Evolutionary conservation across 2,888 invertebrate genomes (phyloP), one percentile per base, ranked within the genome.

Genomic region (Troglohyphantes excavatus): DNA sequence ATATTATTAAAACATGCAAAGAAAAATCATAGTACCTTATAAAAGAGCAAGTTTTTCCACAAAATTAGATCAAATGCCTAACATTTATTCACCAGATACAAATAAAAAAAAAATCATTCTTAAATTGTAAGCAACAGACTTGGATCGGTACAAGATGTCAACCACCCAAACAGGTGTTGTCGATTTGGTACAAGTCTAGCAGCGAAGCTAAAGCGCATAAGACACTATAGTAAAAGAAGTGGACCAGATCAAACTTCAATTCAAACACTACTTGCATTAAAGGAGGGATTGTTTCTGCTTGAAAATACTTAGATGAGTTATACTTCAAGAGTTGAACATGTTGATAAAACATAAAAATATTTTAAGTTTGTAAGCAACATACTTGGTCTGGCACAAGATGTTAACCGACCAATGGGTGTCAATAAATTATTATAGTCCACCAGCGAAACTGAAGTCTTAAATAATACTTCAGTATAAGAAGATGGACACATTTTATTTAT

Each of bases 401-500:
- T 26, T 17, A 65, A 11, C 26, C 26, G 9, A 27, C 29, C 75
- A 75, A 75, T 75, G 75, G 75, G 59, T 59, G 59, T 72, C 29
- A n/a, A 1, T 17, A 27, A 33, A 29, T 75, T 75, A 13, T 19
- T 75, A 27, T 75, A n/a, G 75, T 75, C 75, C 75, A 75, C 9
- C 59, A 29, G 81, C 68, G 53, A 81, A 81, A 81, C 81, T 27
- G 21, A 21, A 27, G 63, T 0, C 11, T 9, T 19, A 68, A 0
- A 1, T 0, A 46, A 9, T 6, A 29, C 13, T 59, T 68, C 29
- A 68, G 53, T 17, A 68, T 68, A 68, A 68, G 46, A 68, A 21
- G 65, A 46, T 68, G 81, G 81, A 81, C 81, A 53, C 2, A 21
- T 33, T 33, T n/a, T n/a, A n/a, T n/a, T n/a, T n/a, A n/a, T n/a